Conservation (phyloP, 2,797 vertebrate genomes). For the Meriones psammophilus region DNA sequence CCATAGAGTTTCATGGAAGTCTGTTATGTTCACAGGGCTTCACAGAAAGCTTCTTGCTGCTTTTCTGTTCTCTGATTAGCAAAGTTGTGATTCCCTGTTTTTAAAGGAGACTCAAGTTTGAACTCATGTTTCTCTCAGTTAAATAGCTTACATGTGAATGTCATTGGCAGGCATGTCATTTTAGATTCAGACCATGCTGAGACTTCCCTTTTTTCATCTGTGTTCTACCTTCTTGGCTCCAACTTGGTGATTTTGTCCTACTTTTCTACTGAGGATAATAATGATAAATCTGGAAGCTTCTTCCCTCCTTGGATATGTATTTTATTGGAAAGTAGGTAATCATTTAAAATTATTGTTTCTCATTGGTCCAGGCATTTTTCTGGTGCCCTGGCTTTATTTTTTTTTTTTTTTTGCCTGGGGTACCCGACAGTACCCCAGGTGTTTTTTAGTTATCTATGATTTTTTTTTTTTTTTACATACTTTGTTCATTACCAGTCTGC, state of each 20-base stretch:
- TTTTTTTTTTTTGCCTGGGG: not conserved
- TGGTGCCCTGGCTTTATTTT: constrained; percentile 14
- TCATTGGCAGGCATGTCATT: not conserved
- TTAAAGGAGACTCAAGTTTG: constrained; percentile 43
- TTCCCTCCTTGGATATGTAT: not conserved
- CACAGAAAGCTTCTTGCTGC: not conserved
- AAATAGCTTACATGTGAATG: constrained; percentile 12
- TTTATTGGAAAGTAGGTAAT: constrained; percentile 56
- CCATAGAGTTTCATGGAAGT: not conserved
- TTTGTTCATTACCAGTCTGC: constrained; percentile 19
- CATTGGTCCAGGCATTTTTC: constrained; percentile 21
- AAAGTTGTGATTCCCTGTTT: constrained; percentile 43
- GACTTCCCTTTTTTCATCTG: constrained; percentile 12
- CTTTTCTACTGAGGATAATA: constrained; percentile 45
- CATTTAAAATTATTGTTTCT: constrained; percentile 59
- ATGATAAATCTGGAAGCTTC: not conserved
- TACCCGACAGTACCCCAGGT: not conserved
- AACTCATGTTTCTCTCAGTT: not conserved
- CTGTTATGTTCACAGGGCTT: not conserved
- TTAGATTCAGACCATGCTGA: not conserved
- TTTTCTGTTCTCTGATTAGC: constrained; percentile 44
- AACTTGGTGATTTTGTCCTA: constrained; percentile 62
- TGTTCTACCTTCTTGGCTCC: constrained; percentile 45
- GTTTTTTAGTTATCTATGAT: not conserved
- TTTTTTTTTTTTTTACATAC: not conserved